Conservation (phyloP, 2,797 vertebrate species). For the Muraenolepis orangiensis region DNA sequence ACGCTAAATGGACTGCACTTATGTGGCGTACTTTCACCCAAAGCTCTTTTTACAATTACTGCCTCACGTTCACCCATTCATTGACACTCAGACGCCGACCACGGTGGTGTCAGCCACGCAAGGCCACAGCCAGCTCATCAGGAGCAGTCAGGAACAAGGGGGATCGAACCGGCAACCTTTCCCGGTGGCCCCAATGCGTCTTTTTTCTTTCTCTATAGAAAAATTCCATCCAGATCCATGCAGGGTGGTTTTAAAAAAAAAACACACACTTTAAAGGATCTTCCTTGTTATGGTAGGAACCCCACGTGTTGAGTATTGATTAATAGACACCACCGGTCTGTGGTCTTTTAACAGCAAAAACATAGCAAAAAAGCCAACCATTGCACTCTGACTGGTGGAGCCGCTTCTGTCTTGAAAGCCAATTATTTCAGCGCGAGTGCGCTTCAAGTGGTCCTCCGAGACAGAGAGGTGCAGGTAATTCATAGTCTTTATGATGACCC, state of each 20-base stretch:
- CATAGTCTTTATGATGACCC: slow-evolving; percentile 66
- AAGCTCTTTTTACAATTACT: no score
- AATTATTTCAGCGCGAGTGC: slow-evolving; percentile 73
- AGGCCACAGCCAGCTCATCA: no score
- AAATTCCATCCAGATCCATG: neutral
- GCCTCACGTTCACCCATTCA: no score
- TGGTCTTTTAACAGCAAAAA: slow-evolving; percentile 50
- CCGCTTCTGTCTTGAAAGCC: slow-evolving; percentile 63
- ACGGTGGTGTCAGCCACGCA: no score
- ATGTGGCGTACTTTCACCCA: no score
- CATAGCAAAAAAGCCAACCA: slow-evolving; percentile 53
- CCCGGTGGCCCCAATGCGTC: no score
- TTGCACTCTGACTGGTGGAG: slow-evolving; percentile 58
- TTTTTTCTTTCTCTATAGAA: neutral
- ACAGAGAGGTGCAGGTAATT: slow-evolving; percentile 64
- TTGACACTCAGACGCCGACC: no score
- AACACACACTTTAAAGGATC: neutral
- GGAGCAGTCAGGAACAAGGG: no score
- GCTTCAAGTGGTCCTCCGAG: slow-evolving; percentile 71
- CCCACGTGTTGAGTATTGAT: slow-evolving; percentile 54
- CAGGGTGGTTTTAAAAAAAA: slow-evolving; percentile 14
- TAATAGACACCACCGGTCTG: slow-evolving; percentile 51
- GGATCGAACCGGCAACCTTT: no score
- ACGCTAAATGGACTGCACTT: no score
- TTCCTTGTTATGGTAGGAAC: slow-evolving; percentile 33